Evolutionary conservation across 2,888 invertebrate genomes (phyloP), one percentile per base, ranked within the genome.

Genomic region (Saturnia japonica): DNA sequence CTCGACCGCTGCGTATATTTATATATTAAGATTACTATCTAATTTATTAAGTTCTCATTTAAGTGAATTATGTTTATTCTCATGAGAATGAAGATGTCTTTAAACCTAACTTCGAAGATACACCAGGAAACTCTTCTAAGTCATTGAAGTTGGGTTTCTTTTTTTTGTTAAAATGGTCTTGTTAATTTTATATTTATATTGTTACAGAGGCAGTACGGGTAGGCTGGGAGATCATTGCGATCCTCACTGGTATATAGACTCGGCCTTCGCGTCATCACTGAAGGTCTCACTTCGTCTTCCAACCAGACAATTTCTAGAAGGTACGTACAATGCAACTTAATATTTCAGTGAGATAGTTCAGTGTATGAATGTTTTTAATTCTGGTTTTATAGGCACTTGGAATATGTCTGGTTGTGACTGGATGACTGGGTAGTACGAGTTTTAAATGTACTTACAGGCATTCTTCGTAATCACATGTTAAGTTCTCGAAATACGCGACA

Each of bases 211-310:
- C 85, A 89, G 89, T 74, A 81, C 79, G 77, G 86, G 83, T 85
- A 93, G 88, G 83, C 91, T 92, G 91, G 92, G 91, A 78, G 93
- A 91, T 74, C 83, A 83, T 77, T 82, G 85, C n/a, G 88, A 90
- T 74, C 93, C 93, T 22, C 90, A 91, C 78, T 94, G 94, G 94
- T 94, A 94, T 85, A 93, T 94, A 74, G 94, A 94, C 81, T 93
- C 93, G 1, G 85, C 92, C 11, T 94, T 89, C 91, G 93, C 94
- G 19, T 94, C 94, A 1, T 92, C 93, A 0, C 89, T 94, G 66
- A 94, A 94, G 75, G 94, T 94, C 74, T 94, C 94, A 1, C 86
- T 94, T 45, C 87, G 93, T 57, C 83, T 94, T 70, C 94, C 94
- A 34, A 94, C 94, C 77, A 88, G 90, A 72, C 93, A 93, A 83